Conservation (phyloP, 2,113 vertebrate genomes). For the Brachypteracias leptosomus region DNA sequence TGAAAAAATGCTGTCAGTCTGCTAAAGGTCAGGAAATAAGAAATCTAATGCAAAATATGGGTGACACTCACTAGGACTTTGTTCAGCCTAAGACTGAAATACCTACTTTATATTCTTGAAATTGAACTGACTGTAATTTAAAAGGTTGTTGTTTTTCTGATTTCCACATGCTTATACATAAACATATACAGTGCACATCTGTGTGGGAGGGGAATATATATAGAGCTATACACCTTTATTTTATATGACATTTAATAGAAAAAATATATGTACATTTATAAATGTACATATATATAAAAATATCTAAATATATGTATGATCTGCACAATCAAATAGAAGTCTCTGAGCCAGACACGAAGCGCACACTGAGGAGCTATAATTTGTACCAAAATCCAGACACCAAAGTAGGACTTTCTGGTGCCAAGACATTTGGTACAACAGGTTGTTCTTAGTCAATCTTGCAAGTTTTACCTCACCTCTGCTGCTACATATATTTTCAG, state of each 20-base stretch:
- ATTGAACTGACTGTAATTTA: neutral
- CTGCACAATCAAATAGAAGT: rapidly evolving
- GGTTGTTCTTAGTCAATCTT: neutral
- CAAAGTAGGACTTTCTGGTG: neutral
- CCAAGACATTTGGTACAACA: neutral
- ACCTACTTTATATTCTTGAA: neutral
- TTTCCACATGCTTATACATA: neutral
- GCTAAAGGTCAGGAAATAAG: neutral
- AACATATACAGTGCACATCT: neutral
- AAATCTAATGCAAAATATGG: neutral
- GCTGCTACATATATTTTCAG: neutral
- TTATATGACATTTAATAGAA: neutral
- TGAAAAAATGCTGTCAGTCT: neutral
- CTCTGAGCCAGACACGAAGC: neutral
- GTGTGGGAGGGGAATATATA: neutral
- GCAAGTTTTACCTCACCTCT: neutral
- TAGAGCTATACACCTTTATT: neutral
- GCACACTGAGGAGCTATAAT: neutral
- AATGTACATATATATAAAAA: neutral
- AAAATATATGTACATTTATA: neutral
- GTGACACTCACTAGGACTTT: neutral
- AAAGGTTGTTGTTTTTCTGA: neutral
- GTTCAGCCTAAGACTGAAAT: neutral
- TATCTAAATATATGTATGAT: neutral
- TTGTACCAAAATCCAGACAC: neutral